Evolutionary conservation across 2,113 vertebrate genomes (phyloP).

Genomic region (Fulica atra): DNA sequence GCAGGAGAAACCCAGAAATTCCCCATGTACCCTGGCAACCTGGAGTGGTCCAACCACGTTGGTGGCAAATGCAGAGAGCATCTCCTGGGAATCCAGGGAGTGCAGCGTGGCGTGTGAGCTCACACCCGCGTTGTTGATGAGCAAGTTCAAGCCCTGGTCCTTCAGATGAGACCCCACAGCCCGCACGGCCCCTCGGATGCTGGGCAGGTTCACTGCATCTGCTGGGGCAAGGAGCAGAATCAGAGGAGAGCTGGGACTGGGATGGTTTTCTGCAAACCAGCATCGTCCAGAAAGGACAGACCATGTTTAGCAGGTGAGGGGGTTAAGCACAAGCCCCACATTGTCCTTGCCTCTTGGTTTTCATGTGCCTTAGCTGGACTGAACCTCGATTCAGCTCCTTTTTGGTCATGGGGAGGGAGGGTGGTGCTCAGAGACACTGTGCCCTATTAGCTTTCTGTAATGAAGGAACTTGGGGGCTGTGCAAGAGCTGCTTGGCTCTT

Average conservation of each 20-base stretch:
- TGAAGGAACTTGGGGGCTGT: background rate
- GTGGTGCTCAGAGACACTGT: background rate
- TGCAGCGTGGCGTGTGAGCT: background rate
- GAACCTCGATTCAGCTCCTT: background rate
- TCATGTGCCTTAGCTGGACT: background rate
- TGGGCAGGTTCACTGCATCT: conserved; percentile 39
- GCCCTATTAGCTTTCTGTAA: background rate
- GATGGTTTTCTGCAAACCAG: background rate
- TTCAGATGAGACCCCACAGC: conserved; percentile 37
- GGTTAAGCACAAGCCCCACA: background rate
- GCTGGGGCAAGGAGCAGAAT: background rate
- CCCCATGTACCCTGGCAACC: conserved; percentile 9
- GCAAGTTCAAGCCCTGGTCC: conserved; percentile 52
- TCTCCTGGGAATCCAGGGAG: conserved; percentile 3
- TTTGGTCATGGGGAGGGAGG: background rate
- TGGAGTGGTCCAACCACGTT: conserved; percentile 38
- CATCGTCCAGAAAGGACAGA: background rate
- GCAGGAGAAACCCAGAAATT: background rate
- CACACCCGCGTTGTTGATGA: conserved; percentile 55
- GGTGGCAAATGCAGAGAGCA: conserved; percentile 2
- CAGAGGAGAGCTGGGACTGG: background rate
- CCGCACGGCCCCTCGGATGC: background rate
- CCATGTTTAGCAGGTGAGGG: background rate
- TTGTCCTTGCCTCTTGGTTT: background rate
- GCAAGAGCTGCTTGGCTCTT: background rate